A percentile compares a stretch with the other conserved stretches of the same genome.
phyloP scores from a whole-genome alignment of 2,888 invertebrate genomes.

The Amphipyra tragopoginis region DNA sequence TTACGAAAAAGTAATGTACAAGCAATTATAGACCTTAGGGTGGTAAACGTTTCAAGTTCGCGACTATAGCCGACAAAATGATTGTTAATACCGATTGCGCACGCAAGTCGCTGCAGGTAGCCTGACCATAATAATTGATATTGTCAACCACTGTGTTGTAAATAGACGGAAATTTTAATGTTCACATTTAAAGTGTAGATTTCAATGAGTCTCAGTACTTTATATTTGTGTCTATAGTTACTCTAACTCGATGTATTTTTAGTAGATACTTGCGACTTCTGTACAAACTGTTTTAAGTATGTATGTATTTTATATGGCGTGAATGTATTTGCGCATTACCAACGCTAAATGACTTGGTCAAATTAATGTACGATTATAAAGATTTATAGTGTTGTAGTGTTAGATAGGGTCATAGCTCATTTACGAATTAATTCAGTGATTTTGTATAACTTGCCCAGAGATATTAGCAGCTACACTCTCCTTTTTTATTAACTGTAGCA shows the following conservation, averaged over 20 bases:
- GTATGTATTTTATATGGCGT: conserved; percentile 13
- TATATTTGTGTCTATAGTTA: conserved; percentile 16
- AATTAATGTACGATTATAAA: background rate
- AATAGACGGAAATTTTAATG: conserved; percentile 2
- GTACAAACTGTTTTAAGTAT: conserved; percentile 27
- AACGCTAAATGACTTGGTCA: background rate
- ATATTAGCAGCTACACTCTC: conserved; percentile 1
- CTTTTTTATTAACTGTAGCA: background rate
- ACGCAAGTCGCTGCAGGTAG: too few species aligned
- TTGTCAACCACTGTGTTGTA: conserved; percentile 7
- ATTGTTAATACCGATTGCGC: background rate
- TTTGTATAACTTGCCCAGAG: conserved; percentile 25
- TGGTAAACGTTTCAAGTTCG: too few species aligned
- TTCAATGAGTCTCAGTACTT: conserved; percentile 39
- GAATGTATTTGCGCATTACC: background rate
- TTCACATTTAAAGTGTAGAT: background rate
- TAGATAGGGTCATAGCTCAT: conserved; percentile 3
- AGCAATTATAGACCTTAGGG: too few species aligned
- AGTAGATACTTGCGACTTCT: conserved; percentile 13
- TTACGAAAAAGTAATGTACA: too few species aligned
- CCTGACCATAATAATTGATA: background rate
- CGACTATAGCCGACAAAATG: too few species aligned
- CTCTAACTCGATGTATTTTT: conserved; percentile 15
- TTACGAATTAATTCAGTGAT: conserved; percentile 7
- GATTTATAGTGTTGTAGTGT: conserved; percentile 16